Base-by-base conservation (phyloP, 1,140 invertebrate genomes). In the Medauroidea extradentata region DNA sequence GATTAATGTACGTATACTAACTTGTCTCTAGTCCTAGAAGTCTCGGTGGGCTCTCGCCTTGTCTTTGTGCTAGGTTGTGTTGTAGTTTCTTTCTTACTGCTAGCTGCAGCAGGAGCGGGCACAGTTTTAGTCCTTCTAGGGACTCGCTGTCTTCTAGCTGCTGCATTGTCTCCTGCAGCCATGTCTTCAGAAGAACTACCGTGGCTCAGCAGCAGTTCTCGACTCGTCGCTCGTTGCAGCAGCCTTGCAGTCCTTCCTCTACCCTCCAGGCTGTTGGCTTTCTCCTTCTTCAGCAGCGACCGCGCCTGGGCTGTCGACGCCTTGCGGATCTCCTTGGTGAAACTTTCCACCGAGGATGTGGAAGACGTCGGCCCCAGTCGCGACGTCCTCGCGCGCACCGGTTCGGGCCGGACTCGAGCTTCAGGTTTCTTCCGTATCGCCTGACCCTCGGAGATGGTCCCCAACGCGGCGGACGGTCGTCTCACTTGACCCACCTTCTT, bases 121-220 rank as follows among this genome's bases (percentile, higher is more conserved):
- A 4, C 5, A 34, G 5, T 34, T n/a, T n/a, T n/a, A n/a, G n/a
- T n/a, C 29, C 29, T 34, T 11, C 29, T 34, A 4, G 29, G 52
- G 52, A n/a, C 16, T 25, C 34, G 16, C n/a, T 25, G 54, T 21
- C 43, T 25, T n/a, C 54, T n/a, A 16, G 11, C 25, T 16, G n/a
- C 58, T 51, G 59, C 61, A 61, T 75, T 74, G 5, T 68, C 59
- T 29, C 71, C 71, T 3, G 66, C 63, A 7, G 70, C 62, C 14
- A 78, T 59, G 65, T 79, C 78, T 66, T 79, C 78, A 1, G 78
- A 79, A 13, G 77, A 79, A 68, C 76, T 78, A 16, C 74, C 74
- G 43, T 76, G 73, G 3, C 72, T 71, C 52, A 75, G 61, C 8
- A 71, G 57, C n/a, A 69, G 25, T 62, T 79, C 78, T 57, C 78